phyloP scores from a whole-genome alignment of 2,113 vertebrate genomes.

The Galeopterus variegatus region DNA sequence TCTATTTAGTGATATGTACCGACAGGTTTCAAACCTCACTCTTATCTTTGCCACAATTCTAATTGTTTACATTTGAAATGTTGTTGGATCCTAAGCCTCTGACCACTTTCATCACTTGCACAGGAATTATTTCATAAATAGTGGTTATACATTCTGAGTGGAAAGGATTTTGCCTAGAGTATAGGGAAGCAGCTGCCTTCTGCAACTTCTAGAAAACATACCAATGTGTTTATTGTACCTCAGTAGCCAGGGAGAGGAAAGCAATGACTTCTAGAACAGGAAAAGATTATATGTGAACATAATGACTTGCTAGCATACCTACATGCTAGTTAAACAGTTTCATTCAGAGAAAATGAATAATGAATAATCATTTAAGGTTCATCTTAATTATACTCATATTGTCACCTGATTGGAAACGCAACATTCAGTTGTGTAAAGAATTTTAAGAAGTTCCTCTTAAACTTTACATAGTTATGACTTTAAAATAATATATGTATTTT shows the following conservation, averaged over 20 bases:
- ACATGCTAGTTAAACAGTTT: slow-evolving; percentile 68
- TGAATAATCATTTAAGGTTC: slow-evolving; percentile 70
- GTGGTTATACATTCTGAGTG: slow-evolving; percentile 61
- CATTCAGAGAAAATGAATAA: slow-evolving; percentile 73
- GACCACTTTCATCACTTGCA: slow-evolving; percentile 81
- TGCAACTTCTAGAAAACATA: not conserved
- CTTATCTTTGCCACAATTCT: slow-evolving; percentile 90
- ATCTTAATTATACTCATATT: slow-evolving; percentile 67
- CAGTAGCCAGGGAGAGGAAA: slow-evolving; percentile 33
- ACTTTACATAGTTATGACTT: slow-evolving; percentile 62
- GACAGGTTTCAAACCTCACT: slow-evolving; percentile 92
- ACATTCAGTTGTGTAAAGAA: slow-evolving; percentile 66
- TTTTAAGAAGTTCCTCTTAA: slow-evolving; percentile 66
- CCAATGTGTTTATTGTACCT: slow-evolving; percentile 5
- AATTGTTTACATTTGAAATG: slow-evolving; percentile 91
- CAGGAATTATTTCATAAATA: slow-evolving; percentile 73
- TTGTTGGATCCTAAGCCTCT: slow-evolving; percentile 88
- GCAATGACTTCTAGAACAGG: slow-evolving; percentile 61
- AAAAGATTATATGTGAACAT: slow-evolving; percentile 50
- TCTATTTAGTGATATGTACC: slow-evolving; percentile 89
- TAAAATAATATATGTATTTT: slow-evolving; percentile 41
- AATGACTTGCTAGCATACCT: slow-evolving; percentile 54
- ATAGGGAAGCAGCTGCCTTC: not conserved
- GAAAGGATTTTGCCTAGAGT: slow-evolving; percentile 67
- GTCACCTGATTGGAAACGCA: slow-evolving; percentile 79